Evolutionary conservation across 2,888 invertebrate species (phyloP).

Genomic region (Amorpha juglandis): DNA sequence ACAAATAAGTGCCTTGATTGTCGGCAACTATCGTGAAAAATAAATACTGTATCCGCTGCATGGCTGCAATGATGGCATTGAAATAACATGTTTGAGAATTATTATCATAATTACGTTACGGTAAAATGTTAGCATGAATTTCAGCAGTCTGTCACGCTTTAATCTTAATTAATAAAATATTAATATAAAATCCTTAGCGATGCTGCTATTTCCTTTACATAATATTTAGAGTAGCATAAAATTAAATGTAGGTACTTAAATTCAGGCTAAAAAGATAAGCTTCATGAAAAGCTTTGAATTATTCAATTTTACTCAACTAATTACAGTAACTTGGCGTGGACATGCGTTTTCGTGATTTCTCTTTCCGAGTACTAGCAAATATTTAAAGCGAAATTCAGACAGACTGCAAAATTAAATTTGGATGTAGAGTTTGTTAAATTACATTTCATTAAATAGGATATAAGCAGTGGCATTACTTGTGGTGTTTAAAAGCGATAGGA

Average conservation of each 20-base stretch:
- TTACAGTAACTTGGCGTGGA: neutral
- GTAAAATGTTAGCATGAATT: constrained; percentile 4
- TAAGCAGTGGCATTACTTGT: neutral
- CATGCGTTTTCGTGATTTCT: neutral
- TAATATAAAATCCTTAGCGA: constrained; percentile 17
- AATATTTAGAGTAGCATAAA: neutral
- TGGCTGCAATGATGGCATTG: neutral
- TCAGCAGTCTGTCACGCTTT: neutral
- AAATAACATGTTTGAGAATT: neutral
- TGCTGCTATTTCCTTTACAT: neutral
- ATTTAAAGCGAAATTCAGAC: neutral
- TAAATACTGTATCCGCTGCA: neutral
- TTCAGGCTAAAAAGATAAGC: neutral
- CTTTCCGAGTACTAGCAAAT: constrained; percentile 11
- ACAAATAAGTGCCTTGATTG: neutral
- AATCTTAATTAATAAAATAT: constrained; percentile 9
- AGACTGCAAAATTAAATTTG: neutral
- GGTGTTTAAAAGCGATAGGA: no score
- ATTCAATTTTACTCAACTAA: constrained; percentile 5
- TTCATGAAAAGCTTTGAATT: neutral
- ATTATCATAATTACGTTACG: neutral
- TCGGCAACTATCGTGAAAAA: neutral
- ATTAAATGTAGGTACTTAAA: neutral
- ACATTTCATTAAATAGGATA: neutral
- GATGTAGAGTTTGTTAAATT: neutral